Base-by-base conservation (phyloP, 1,140 invertebrate genomes). In the Brachionus rotundiformis region DNA sequence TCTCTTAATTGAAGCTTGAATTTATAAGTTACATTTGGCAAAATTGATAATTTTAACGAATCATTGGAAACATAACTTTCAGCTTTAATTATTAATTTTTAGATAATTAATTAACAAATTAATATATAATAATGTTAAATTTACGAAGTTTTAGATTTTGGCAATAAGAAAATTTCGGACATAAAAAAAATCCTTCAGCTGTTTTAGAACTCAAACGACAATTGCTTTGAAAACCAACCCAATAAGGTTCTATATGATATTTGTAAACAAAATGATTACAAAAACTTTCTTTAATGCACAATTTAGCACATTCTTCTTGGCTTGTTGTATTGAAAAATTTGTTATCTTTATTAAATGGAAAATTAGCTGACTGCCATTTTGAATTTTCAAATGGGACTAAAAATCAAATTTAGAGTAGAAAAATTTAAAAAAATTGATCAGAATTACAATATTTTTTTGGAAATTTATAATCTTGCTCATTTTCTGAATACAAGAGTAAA, bases 191-290 rank as follows among this genome's bases (percentile, higher is more conserved):
- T 0, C 63, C 63, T 3, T 68, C 63, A 5, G 63, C 11, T 16
- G 63, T 33, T n/a, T 68, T 68, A 8, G 31, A 33, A 19, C 29
- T 68, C 16, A 68, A 4, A 0, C 63, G 63, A 8, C 63, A 68
- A 68, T 68, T 68, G 25, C 33, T 19, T 41, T 36, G 63, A 33
- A 68, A 68, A 8, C 16, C 61, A 10, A 11, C 16, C 61, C 19
- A 33, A 25, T 79, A 59, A 8, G 76, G 76, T 27, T 79, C 76
- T 3, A 59, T 33, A 23, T 36, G 19, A n/a, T 16, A 33, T n/a
- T 54, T 59, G 47, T 23, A 79, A 29, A 79, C 76, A 63, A 79
- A 79, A 79, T 59, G 47, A 59, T 79, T 41, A 63, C 76, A 79
- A 59, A 31, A 59, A 23, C 31, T 39, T 10, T 16, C 19, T 63